Conservation (phyloP, 2,113 vertebrate species). For the Pseudorasbora parva region DNA sequence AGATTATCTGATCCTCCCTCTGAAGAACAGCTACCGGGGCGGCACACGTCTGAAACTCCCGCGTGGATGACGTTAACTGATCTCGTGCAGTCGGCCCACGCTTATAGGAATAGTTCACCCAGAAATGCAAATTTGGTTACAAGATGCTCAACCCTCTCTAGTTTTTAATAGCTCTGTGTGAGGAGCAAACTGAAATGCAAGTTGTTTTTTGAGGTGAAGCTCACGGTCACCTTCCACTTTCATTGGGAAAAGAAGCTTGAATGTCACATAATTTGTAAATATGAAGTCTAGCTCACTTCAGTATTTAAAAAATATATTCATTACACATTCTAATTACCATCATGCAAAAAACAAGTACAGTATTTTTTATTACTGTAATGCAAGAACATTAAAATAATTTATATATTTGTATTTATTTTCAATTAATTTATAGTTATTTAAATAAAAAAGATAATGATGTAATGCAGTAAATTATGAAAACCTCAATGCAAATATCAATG, state of each 20-base stretch:
- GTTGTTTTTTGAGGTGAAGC: neutral
- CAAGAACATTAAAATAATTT: neutral
- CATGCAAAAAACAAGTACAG: neutral
- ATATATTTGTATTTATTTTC: neutral
- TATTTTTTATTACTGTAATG: neutral
- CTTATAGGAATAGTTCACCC: neutral
- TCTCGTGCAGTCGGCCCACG: slow-evolving; percentile 7
- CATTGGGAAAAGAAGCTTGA: neutral
- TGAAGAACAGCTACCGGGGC: neutral
- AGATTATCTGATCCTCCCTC: slow-evolving; percentile 12
- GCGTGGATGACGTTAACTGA: neutral
- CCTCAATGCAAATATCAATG: neutral
- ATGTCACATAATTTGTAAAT: neutral
- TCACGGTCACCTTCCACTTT: neutral
- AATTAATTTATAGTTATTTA: neutral
- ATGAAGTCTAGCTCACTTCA: neutral
- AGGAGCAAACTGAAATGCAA: neutral
- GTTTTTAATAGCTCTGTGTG: neutral
- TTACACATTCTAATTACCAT: neutral
- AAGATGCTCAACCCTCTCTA: neutral
- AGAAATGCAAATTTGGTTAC: neutral
- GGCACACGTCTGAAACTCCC: neutral
- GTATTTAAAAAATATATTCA: neutral
- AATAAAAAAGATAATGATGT: neutral
- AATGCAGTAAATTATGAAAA: neutral